Evolutionary conservation across 2,888 invertebrate genomes (phyloP).

Genomic region (Myathropa florea): DNA sequence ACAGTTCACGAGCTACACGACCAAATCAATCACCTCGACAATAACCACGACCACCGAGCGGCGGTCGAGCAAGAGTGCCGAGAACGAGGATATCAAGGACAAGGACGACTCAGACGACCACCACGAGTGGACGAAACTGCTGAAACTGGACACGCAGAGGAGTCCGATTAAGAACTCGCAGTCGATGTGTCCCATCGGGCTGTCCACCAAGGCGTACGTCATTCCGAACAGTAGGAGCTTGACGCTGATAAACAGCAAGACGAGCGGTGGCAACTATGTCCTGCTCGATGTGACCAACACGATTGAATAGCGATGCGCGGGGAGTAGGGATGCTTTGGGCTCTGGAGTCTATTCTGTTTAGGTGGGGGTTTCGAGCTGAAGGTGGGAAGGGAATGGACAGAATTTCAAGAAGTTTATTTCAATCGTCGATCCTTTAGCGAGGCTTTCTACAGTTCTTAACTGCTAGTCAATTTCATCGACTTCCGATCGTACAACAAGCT

Average conservation of each 20-base stretch:
- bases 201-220: conserved; percentile 75
- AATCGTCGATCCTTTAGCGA: too few species aligned
- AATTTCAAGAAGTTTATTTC: neutral
- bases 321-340: neutral
- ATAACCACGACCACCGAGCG: conserved; percentile 49
- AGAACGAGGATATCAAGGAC: conserved; percentile 50
- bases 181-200: conserved; percentile 78
- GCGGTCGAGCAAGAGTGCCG: conserved; percentile 29
- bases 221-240: conserved; percentile 80
- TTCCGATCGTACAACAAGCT: too few species aligned
- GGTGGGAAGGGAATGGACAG: neutral
- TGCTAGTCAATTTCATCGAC: too few species aligned
- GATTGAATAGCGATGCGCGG: conserved; percentile 19
- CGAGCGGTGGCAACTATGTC: conserved; percentile 66
- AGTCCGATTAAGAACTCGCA: conserved; percentile 79
- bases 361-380: neutral
- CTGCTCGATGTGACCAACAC: conserved; percentile 76
- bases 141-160: conserved; percentile 75
- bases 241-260: conserved; percentile 75
- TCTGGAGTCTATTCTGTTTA: neutral
- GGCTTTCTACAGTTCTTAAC: too few species aligned
- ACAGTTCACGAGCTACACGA: conserved; percentile 63
- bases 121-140: conserved; percentile 74
- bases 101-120: conserved; percentile 59
- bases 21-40: conserved; percentile 64